phyloP scores from a whole-genome alignment of 2,797 vertebrate genomes.

The Malacoctenus gilli region DNA sequence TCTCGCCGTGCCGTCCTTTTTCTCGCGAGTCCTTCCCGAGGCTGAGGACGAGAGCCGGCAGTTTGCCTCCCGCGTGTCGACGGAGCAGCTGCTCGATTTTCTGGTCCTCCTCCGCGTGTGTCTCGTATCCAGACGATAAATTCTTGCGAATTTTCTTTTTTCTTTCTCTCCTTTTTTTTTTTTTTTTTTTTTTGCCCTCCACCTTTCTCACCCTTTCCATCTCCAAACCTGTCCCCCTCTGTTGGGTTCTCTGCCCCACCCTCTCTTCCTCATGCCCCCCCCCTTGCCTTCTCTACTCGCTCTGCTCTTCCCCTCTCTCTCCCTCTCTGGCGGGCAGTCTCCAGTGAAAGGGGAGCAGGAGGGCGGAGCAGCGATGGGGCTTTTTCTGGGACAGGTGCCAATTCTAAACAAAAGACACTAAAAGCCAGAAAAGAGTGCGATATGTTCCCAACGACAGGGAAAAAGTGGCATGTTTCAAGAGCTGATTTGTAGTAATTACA shows the following conservation, averaged over 20 bases:
- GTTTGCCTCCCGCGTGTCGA: conserved; percentile 49
- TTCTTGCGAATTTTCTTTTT: conserved; percentile 46
- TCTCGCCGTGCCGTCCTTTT: conserved; percentile 49
- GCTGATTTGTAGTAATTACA: conserved; percentile 61
- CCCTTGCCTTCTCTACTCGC: conserved; percentile 57
- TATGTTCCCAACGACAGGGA: conserved; percentile 66
- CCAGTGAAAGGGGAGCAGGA: conserved; percentile 82
- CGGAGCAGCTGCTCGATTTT: conserved; percentile 54
- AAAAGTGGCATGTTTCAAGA: conserved; percentile 69
- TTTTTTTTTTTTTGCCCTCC: conserved; percentile 61
- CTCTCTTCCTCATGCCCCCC: conserved; percentile 56
- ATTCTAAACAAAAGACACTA: conserved; percentile 94
- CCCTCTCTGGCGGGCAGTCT: conserved; percentile 76
- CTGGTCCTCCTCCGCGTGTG: conserved; percentile 44
- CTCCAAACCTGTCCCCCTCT: conserved; percentile 67
- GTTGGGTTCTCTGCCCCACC: conserved; percentile 70
- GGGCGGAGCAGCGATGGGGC: conserved; percentile 81
- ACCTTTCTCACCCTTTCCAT: conserved; percentile 65
- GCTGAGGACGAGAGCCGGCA: conserved; percentile 63
- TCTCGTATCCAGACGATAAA: conserved; percentile 52
- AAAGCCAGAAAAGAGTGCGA: conserved; percentile 87
- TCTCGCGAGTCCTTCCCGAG: conserved; percentile 41
- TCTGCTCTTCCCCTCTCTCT: conserved; percentile 58
- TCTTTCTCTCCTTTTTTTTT: conserved; percentile 62
- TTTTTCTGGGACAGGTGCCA: conserved; percentile 97